Evolutionary conservation across 2,888 invertebrate genomes (phyloP), one percentile per base, ranked within the genome.

Genomic region (Odontomyia ornata): DNA sequence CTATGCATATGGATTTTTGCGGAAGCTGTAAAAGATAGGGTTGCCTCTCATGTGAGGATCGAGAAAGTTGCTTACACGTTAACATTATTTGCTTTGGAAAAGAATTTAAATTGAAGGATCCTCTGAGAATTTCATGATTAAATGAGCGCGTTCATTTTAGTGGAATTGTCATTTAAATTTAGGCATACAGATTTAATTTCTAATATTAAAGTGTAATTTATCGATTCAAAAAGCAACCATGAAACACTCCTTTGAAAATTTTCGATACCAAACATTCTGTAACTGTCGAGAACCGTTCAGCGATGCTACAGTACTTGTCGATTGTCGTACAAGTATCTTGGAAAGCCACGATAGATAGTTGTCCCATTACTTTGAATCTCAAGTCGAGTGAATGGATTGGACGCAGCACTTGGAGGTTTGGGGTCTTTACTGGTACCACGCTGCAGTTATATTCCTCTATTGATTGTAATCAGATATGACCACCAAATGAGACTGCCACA

Each of bases 391-490:
- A 57, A 57, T 27, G 60, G 57, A 73, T n/a, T 57, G 23, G 21
- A 21, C 36, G 30, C 15, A 73, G 21, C 52, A 21, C 21, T 57
- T 36, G 43, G 73, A 57, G 18, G 28, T 27, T 43, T 52, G 30
- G n/a, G 36, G 52, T 27, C 56, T 27, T 47, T 28, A 65, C 21
- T 36, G 65, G 62, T 36, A 11, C 36, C 21, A 1, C 36, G 7
- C 7, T 60, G 43, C 21, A 46, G 46, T 4, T 23, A 47, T 36
- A 36, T 36, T 36, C 36, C 57, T 67, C 67, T 71, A 78, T 76
- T 62, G 76, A 56, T 43, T 36, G 76, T 60, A 76, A 78, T 78
- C 78, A 76, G 78, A 76, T 78, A 77, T 67, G 76, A 60, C 57
- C 65, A 73, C 76, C 76, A 78, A 78, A 78, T 56, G 78, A 78